Conservation (phyloP, 2,113 vertebrate genomes). For the Phaethon lepturus region DNA sequence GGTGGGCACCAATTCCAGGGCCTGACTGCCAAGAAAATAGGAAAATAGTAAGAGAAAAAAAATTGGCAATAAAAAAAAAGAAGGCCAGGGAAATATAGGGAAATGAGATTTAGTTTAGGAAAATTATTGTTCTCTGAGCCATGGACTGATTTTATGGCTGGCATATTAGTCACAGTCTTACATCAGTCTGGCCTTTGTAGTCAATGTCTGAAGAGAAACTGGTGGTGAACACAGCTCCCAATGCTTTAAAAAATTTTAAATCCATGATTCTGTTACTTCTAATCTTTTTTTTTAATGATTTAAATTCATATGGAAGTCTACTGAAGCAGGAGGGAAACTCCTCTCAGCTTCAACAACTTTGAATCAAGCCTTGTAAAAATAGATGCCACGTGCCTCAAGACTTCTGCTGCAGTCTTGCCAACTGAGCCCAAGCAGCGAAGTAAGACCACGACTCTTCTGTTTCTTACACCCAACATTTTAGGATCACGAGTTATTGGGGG, state of each 20-base stretch:
- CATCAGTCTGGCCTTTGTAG: neutral
- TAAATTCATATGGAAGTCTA: neutral
- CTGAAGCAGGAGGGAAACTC: neutral
- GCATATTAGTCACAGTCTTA: neutral
- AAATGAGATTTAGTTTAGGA: constrained; percentile 50
- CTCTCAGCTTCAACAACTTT: constrained; percentile 7
- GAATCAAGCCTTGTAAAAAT: neutral
- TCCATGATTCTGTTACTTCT: neutral
- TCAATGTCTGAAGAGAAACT: neutral
- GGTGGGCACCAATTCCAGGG: constrained; percentile 28
- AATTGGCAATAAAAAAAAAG: neutral
- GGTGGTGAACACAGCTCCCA: neutral
- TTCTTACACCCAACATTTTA: neutral
- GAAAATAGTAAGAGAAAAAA: constrained; percentile 44
- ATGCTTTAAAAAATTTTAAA: neutral
- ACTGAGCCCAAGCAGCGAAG: neutral
- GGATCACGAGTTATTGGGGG: neutral
- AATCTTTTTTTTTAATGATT: neutral
- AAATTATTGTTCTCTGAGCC: constrained; percentile 33
- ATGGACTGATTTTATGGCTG: constrained; percentile 16
- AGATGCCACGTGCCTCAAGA: neutral
- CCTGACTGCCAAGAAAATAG: constrained; percentile 66
- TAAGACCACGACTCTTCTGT: neutral
- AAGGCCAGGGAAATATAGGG: neutral
- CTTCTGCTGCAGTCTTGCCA: neutral